Base-by-base conservation (phyloP, 2,888 invertebrate genomes). In the Chrysomela aeneicollis region DNA sequence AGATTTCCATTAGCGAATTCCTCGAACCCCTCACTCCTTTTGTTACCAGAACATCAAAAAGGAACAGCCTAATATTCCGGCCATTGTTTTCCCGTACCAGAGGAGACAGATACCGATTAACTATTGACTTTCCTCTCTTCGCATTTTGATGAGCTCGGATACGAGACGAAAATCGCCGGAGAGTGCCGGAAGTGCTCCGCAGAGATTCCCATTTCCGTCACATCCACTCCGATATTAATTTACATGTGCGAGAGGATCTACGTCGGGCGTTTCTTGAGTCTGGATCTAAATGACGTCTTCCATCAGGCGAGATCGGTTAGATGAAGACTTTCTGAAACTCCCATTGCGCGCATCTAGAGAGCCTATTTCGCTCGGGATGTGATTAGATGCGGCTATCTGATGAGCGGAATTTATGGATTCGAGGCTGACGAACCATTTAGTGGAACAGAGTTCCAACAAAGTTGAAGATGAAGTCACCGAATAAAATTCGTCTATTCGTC, bases 141-240 rank as follows among this genome's bases (percentile, higher is more conserved):
- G 59, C 52, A 65, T 65, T 62, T 59, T 54, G 63, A 58, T 63
- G 58, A 63, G 58, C 26, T 5, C 32, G 54, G 61, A 61, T 26
- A 61, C 58, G 59, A 61, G 26, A 26, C 47, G 58, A 60, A 66
- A 63, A 46, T 58, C 49, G 17, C 57, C 46, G 52, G 22, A 50
- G 50, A 37, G 32, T 58, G 61, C 46, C 50, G 57, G 55, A 59
- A 65, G 22, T 58, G 59, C 59, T 47, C 53, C 61, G 58, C 59
- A 57, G 60, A 57, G 62, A n/a, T 63, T 46, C 58, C 66, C 57
- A 63, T 66, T 67, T 65, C 65, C 61, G 64, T 64, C 55, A 65
- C 63, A 65, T 59, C 54, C 69, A 54, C 70, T 69, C 55, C 60
- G 53, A 65, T 59, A 67, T 68, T 67, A 70, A 72, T 72, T 72